Percentiles rank a stretch among this genome's conserved stretches.
Evolutionary conservation across 2,113 vertebrate genomes (phyloP).

Genomic region (Bubalus kerabau): DNA sequence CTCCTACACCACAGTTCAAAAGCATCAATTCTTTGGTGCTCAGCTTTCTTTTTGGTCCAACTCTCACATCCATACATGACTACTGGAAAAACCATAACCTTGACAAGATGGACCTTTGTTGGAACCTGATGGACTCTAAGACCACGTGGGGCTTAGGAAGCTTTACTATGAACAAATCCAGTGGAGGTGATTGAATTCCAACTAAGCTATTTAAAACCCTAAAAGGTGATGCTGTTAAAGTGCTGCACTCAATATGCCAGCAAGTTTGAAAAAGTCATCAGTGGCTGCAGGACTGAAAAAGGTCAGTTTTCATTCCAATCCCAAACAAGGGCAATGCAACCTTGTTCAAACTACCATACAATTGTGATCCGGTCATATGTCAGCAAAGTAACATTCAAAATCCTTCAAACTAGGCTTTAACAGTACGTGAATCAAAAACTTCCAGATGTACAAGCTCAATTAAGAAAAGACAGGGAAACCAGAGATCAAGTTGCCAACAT

Average conservation of each 20-base stretch:
- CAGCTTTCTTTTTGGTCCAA: neutral
- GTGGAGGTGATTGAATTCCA: neutral
- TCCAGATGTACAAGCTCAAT: neutral
- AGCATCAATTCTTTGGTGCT: neutral
- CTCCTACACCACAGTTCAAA: neutral
- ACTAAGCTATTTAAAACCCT: neutral
- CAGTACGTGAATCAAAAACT: fast-evolving
- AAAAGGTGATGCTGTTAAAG: neutral
- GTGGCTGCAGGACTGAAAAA: neutral
- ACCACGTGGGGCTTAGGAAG: neutral
- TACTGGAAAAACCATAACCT: neutral
- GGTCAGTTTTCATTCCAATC: neutral
- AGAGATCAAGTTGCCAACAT: neutral
- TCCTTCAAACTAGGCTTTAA: neutral
- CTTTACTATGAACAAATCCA: neutral
- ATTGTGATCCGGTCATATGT: neutral
- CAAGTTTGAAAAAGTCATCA: neutral
- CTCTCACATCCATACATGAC: neutral
- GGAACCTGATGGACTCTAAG: neutral
- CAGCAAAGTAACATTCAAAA: neutral
- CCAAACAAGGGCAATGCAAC: neutral
- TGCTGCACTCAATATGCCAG: neutral
- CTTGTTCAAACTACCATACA: neutral
- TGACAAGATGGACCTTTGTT: neutral
- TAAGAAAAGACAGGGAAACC: neutral